Evolutionary conservation across 37 sponge, comb jelly and placozoan genomes (phyloP), one percentile per base, ranked within the genome.

Genomic region (Chondrosia reniformis): DNA sequence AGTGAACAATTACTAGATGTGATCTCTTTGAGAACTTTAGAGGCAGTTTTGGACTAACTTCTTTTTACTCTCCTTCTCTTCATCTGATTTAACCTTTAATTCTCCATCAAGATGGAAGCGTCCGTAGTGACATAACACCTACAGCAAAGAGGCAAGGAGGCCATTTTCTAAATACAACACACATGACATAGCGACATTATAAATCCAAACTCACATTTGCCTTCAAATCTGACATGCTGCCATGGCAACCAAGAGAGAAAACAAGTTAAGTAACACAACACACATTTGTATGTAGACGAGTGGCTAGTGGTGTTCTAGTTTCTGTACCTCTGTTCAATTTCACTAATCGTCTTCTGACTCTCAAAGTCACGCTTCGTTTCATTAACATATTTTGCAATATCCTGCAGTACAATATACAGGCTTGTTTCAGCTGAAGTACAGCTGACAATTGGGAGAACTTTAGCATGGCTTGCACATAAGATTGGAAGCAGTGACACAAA

Each of bases 341-440:
- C 93, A 58, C 66, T 77, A 25, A 88, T 80, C 25, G 76, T 55
- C 15, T 57, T 74, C 75, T 85, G 62, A n/a, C 39, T 38, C 63
- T 93, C 93, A 62, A 44, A 85, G 49, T 93, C 89, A 43, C 86
- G 67, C 46, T 93, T 93, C 6, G 87, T 69, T 10, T 77, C 62
- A 64, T 93, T 93, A 46, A 93, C 82, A 72, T 88, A 88, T 41
- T 82, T 85, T n/a, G 89, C 86, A 13, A 92, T 76, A 76, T 92
- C 93, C 88, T 92, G 52, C 39, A 49, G n/a, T n/a, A n/a, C n/a
- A n/a, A n/a, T n/a, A n/a, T n/a, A n/a, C n/a, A n/a, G n/a, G n/a
- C n/a, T n/a, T n/a, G n/a, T n/a, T n/a, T n/a, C n/a, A n/a, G n/a
- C n/a, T n/a, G n/a, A n/a, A n/a, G n/a, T n/a, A n/a, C n/a, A n/a